Evolutionary conservation across 2,113 vertebrate species (phyloP), one percentile per base, ranked within the genome.

Genomic region (Ceratotherium simum): DNA sequence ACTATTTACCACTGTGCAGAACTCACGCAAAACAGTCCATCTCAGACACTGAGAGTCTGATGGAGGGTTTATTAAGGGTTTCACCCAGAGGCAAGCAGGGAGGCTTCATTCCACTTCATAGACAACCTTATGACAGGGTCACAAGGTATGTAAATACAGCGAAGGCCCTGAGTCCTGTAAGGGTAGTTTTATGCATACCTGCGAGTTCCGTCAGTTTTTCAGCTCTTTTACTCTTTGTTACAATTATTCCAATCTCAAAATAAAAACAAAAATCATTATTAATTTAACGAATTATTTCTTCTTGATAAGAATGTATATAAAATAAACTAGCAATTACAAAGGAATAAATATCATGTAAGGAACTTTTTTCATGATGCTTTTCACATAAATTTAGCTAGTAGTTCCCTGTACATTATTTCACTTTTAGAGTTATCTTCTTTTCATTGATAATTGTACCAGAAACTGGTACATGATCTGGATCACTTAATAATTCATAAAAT

Each of bases 161-260:
- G 36, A 89, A 90, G 48, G 42, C 46, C 83, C 76, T 84, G 80
- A 93, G 17, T 60, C 14, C 8, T 46, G 1, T 56, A 82, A 62
- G 90, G 93, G 90, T 51, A 91, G 73, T 86, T 39, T 86, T n/a
- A 97, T 93, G 79, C 96, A 98, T 98, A 99, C 99, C 99, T 99
- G 99, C 99, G 82, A 99, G 99, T 89, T 99, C 99, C 3, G 99
- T 99, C 98, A 99, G 98, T 97, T 99, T 99, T 98, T 99, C 99
- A 9, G 99, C 99, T 98, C 99, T 98, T 98, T 99, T 99, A 97
- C 99, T 99, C 98, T 99, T 99, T 4, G 99, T 99, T 96, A 99
- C 98, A 98, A 99, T 99, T 75, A 99, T 98, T 29, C 99, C 99
- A 94, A 99, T 98, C 99, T 99, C 97, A 97, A 97, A 90, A 96